phyloP scores from a whole-genome alignment of 2,113 vertebrate species.

The Hypomesus transpacificus region DNA sequence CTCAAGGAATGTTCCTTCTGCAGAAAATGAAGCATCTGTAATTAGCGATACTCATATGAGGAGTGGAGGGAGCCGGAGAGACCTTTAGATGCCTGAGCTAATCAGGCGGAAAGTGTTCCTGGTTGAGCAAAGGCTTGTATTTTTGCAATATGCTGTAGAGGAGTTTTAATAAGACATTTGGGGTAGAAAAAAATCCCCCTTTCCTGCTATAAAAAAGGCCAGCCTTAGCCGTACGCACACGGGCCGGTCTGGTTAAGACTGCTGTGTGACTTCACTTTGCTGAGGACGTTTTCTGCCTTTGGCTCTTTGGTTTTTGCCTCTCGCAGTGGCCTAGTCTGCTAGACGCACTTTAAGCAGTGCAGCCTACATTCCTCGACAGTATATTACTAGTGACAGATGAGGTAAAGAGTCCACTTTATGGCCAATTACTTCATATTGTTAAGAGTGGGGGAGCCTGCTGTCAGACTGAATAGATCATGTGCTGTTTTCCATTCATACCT shows the following conservation, averaged over 20 bases:
- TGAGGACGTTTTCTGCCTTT: not conserved
- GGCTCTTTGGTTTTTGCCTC: not conserved
- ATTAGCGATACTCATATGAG: constrained; percentile 23
- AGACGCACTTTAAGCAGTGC: not conserved
- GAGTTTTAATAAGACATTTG: constrained; percentile 13
- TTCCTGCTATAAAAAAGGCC: not conserved
- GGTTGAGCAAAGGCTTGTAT: constrained; percentile 7
- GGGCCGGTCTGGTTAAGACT: not conserved
- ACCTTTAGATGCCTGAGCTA: not conserved
- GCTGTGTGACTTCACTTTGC: constrained; percentile 17
- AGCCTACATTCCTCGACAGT: not conserved
- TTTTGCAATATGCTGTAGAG: not conserved
- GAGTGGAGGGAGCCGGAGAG: not conserved
- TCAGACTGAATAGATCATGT: not conserved
- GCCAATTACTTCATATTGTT: constrained; percentile 26
- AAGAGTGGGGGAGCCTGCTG: not conserved
- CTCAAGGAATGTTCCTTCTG: constrained; percentile 1
- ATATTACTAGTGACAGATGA: constrained; percentile 15
- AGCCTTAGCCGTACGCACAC: not conserved
- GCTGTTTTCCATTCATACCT: constrained; percentile 14
- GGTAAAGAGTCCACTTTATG: constrained; percentile 15
- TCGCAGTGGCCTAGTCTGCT: constrained; percentile 7
- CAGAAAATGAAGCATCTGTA: constrained; percentile 16
- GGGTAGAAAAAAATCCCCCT: not conserved
- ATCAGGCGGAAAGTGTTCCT: not conserved